phyloP scores from a whole-genome alignment of 2,113 vertebrate species.

The Xenus cinereus region DNA sequence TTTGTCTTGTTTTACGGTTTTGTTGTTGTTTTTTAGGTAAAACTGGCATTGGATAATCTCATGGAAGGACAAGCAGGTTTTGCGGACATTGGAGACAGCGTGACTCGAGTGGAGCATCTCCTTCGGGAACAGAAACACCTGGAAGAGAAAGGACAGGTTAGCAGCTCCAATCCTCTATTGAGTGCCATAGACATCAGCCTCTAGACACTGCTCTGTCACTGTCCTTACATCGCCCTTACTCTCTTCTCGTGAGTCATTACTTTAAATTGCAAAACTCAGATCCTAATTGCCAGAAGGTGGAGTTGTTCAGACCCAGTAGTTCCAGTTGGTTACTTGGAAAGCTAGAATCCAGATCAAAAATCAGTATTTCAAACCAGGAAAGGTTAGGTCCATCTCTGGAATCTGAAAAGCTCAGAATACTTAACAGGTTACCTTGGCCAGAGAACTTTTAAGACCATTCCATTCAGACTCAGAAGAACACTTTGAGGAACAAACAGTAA shows the following conservation, averaged over 20 bases:
- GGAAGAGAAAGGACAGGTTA: slow-evolving; percentile 87
- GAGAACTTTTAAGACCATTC: not conserved
- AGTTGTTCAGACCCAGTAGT: not conserved
- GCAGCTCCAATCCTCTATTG: too few relatives aligned
- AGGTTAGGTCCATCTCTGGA: not conserved
- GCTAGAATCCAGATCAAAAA: not conserved
- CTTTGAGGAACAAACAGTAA: not conserved
- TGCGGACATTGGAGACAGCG: slow-evolving; percentile 80
- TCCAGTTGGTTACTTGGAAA: not conserved
- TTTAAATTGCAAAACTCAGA: not conserved
- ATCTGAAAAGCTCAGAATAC: not conserved
- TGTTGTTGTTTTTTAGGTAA: slow-evolving; percentile 74
- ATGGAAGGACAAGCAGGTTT: slow-evolving; percentile 78
- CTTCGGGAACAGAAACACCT: slow-evolving; percentile 83
- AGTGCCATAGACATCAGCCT: not conserved
- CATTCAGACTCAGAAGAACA: not conserved
- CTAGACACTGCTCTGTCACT: not conserved
- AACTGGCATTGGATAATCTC: slow-evolving; percentile 81
- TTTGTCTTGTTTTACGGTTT: not conserved
- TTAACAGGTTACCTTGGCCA: not conserved
- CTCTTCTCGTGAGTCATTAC: not conserved
- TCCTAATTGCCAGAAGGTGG: not conserved
- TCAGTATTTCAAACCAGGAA: not conserved
- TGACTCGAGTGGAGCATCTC: slow-evolving; percentile 81
- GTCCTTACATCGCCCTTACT: not conserved